Percentiles rank a stretch among this genome's conserved stretches.
phyloP scores from a whole-genome alignment of 92 coral and sea anemone genomes.

The Siderastrea radians region DNA sequence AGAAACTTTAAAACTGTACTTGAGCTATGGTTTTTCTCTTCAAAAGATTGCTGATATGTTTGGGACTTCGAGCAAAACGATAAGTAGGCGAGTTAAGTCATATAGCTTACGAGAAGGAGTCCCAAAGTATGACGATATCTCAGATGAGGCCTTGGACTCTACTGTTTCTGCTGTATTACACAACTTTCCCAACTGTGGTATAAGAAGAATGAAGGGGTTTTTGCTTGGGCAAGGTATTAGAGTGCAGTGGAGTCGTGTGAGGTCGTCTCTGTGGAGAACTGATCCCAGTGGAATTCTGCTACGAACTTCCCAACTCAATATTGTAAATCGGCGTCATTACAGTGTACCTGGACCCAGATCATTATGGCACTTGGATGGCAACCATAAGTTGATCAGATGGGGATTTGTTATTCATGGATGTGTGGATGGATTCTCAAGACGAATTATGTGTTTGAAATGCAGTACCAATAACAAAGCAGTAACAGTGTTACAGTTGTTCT shows the following conservation, averaged over 20 bases:
- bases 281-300: too few relatives aligned
- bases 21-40: constrained; percentile 48
- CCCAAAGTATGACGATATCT: too few relatives aligned
- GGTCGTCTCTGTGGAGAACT: too few relatives aligned
- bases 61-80: constrained; percentile 44
- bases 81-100: constrained; percentile 6
- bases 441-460: constrained; percentile 59
- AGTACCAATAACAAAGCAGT: constrained; percentile 61
- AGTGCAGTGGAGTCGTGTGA: too few relatives aligned
- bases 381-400: constrained; percentile 65
- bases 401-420: constrained; percentile 64
- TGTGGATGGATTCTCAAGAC: constrained; percentile 57
- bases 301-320: constrained; percentile 54
- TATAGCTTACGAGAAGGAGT: too few relatives aligned
- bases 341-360: too few relatives aligned
- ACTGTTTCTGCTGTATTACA: constrained; percentile 17
- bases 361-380: too few relatives aligned
- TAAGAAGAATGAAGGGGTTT: too few relatives aligned
- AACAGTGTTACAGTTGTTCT: constrained; percentile 60
- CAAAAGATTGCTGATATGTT: too few relatives aligned
- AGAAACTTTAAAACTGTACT: too few relatives aligned
- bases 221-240: too few relatives aligned
- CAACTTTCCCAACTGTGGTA: constrained; percentile 38
- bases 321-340: constrained; percentile 39
- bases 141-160: too few relatives aligned